phyloP scores from a whole-genome alignment of 2,113 vertebrate genomes.

The Anolis sagrei region DNA sequence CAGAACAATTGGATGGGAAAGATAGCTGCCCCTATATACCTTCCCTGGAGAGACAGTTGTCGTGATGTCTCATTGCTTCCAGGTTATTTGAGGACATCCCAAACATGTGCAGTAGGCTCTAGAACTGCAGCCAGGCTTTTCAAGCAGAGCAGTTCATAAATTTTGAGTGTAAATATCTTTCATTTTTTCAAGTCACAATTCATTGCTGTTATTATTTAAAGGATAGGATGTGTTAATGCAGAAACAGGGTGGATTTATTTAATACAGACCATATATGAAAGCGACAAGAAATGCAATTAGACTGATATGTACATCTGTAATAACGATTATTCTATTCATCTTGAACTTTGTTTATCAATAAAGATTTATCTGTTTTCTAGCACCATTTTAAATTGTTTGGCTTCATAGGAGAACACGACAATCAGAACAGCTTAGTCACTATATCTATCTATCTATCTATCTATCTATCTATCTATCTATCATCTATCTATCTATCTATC shows the following conservation, averaged over 20 bases:
- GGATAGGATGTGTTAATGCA: background rate
- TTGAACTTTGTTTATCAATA: background rate
- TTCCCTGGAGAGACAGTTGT: background rate
- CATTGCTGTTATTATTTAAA: too few species aligned
- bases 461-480: too few species aligned
- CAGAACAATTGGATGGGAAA: background rate
- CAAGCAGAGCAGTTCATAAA: background rate
- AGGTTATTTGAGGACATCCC: background rate
- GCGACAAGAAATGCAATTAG: background rate
- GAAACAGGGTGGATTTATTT: background rate
- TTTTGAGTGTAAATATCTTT: background rate
- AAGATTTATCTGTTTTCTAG: background rate
- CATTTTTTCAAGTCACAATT: background rate
- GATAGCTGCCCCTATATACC: background rate
- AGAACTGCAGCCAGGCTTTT: background rate
- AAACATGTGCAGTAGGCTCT: background rate
- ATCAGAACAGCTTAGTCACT: background rate
- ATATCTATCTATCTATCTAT: background rate
- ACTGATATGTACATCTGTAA: background rate
- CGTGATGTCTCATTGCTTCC: background rate
- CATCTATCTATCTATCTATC: background rate
- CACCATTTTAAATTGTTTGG: background rate
- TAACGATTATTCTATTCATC: background rate
- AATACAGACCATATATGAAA: background rate
- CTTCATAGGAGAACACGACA: background rate